A percentile compares a stretch with the other conserved stretches of the same genome.
Conservation (phyloP, 2,888 invertebrate genomes). For the Cremastinae sp. region DNA sequence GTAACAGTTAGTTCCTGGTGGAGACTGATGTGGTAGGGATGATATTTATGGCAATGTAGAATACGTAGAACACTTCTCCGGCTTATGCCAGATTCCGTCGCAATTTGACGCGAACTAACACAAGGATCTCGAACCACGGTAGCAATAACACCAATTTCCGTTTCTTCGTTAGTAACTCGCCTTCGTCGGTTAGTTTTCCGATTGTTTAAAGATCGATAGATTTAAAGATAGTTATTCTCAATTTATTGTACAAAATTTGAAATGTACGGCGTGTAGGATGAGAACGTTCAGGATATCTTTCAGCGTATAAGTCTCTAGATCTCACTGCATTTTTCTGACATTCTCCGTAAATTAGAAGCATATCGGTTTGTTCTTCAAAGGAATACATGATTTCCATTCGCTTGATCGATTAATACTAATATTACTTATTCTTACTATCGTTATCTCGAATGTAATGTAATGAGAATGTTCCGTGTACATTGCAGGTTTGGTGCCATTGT, state of each 20-base stretch:
- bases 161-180: too few species aligned
- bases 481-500: too few species aligned
- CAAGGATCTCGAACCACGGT: conserved; percentile 16
- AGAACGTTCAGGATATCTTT: conserved; percentile 6
- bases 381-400: conserved; percentile 22
- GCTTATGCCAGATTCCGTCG: conserved; percentile 2
- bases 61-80: conserved; percentile 14
- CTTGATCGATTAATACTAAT: conserved; percentile 24
- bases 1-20: background rate
- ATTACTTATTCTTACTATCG: too few species aligned
- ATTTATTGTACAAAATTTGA: too few species aligned
- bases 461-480: too few species aligned
- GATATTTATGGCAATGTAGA: conserved; percentile 19
- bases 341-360: conserved; percentile 13
- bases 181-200: too few species aligned
- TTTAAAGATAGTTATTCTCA: too few species aligned
- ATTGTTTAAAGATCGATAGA: too few species aligned
- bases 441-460: too few species aligned
- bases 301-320: conserved; percentile 2
- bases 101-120: conserved; percentile 8
- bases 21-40: conserved; percentile 5
- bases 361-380: conserved; percentile 11
- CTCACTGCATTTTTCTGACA: conserved; percentile 16
- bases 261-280: conserved; percentile 4
- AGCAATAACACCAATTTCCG: background rate